phyloP scores from a whole-genome alignment of 2,797 vertebrate species.

The Delichon dasypus region DNA sequence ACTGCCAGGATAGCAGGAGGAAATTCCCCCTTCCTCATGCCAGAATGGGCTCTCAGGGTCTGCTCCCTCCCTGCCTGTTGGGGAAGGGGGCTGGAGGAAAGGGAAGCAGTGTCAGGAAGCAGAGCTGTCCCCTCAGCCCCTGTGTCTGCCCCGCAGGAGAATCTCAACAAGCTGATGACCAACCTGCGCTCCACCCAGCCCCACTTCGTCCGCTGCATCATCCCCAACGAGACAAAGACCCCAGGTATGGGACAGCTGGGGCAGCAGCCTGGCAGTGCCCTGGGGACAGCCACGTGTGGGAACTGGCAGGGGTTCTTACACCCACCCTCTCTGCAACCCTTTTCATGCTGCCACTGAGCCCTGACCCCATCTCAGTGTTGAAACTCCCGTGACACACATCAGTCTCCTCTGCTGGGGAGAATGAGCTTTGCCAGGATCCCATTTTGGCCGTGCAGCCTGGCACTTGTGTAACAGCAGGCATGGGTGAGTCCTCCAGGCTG shows the following conservation, averaged over 20 bases:
- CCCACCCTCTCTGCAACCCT: not conserved
- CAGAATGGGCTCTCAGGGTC: not conserved
- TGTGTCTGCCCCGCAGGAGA: conserved; percentile 80
- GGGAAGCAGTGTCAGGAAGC: not conserved
- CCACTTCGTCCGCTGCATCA: conserved; percentile 93
- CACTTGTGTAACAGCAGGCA: not conserved
- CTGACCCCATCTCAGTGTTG: not conserved
- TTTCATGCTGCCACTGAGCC: not conserved
- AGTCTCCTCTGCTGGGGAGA: not conserved
- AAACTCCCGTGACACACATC: not conserved
- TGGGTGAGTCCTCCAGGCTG: not conserved
- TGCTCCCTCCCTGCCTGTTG: not conserved
- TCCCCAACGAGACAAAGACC: conserved; percentile 91
- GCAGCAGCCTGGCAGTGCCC: not conserved
- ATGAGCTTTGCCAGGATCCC: not conserved
- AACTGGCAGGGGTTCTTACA: not conserved
- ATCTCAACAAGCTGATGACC: conserved; percentile 92
- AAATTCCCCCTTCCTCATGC: not conserved
- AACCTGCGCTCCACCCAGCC: conserved; percentile 91
- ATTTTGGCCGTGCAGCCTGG: not conserved
- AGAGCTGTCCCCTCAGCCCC: not conserved
- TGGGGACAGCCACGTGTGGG: not conserved
- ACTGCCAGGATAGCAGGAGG: not conserved
- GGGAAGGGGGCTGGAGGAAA: not conserved
- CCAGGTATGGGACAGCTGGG: conserved; percentile 79